phyloP scores from a whole-genome alignment of 2,113 vertebrate species.

The Cyanistes caeruleus region DNA sequence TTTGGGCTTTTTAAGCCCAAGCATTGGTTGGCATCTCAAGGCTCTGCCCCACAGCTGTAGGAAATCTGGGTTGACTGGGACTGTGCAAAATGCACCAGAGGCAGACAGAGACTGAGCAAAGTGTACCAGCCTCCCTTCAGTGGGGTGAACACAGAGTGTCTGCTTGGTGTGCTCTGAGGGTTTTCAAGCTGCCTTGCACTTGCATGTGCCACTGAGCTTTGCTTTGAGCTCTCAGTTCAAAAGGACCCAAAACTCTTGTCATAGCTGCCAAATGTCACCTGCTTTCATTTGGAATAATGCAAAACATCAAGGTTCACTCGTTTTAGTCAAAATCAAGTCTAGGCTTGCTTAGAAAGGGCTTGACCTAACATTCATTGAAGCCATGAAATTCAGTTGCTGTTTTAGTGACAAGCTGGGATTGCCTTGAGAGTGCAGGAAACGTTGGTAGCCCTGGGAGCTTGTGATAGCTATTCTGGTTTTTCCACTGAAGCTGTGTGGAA shows the following conservation, averaged over 20 bases:
- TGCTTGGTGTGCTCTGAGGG: not conserved
- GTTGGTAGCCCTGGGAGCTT: not conserved
- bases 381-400: not conserved
- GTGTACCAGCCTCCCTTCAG: not conserved
- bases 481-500: not conserved
- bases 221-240: slow-evolving; percentile 3
- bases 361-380: slow-evolving; percentile 13
- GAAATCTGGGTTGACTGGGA: not conserved
- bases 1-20: not conserved
- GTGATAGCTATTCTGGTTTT: not conserved
- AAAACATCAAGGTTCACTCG: not conserved
- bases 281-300: slow-evolving; percentile 27
- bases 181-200: not conserved
- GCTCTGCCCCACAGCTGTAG: not conserved
- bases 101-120: not conserved
- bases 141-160: accelerated
- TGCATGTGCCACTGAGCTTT: not conserved
- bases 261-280: not conserved
- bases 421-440: not conserved
- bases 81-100: not conserved
- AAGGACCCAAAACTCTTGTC: not conserved
- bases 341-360: not conserved
- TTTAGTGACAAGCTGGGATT: not conserved
- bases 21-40: not conserved
- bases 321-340: slow-evolving; percentile 20